These are phyloP conservation scores for Dryobota labecula DNA, from an alignment of 2,888 invertebrate genomes.

Conservation along the genomic window DNA sequence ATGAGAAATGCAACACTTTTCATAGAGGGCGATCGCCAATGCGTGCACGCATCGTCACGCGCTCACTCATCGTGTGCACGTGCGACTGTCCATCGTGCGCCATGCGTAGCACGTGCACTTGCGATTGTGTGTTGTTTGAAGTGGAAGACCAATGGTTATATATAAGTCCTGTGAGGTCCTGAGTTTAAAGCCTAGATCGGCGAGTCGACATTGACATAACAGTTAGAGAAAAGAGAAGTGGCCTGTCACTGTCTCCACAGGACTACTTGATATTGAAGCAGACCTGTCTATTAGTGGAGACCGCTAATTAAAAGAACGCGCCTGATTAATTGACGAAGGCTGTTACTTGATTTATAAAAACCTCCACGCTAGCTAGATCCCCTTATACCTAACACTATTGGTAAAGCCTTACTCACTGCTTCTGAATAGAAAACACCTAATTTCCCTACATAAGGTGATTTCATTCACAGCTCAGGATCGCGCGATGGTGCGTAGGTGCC, in stretches of 20 bases:
- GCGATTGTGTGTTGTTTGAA: background rate
- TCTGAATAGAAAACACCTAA: conserved; percentile 20
- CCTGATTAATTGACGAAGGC: no score
- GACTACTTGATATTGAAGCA: background rate
- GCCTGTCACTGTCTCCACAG: no score
- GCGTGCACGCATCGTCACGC: conserved; percentile 51
- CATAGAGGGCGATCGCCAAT: conserved; percentile 48
- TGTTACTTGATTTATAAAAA: background rate
- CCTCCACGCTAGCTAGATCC: no score
- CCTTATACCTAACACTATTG: background rate
- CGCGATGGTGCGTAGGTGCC: conserved; percentile 67
- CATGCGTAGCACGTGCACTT: conserved; percentile 22
- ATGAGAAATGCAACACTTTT: conserved; percentile 28
- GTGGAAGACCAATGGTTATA: background rate
- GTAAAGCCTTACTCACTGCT: background rate
- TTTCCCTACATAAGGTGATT: conserved; percentile 59
- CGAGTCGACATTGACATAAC: background rate
- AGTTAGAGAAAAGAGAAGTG: background rate
- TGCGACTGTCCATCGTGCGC: conserved; percentile 30
- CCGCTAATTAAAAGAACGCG: background rate
- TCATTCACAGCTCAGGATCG: conserved; percentile 60
- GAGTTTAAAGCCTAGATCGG: background rate
- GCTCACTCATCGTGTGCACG: conserved; percentile 26
- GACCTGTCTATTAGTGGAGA: background rate
- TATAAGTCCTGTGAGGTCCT: background rate